phyloP scores from a whole-genome alignment of 1,140 invertebrate genomes.

The Tetragonula clypearis region DNA sequence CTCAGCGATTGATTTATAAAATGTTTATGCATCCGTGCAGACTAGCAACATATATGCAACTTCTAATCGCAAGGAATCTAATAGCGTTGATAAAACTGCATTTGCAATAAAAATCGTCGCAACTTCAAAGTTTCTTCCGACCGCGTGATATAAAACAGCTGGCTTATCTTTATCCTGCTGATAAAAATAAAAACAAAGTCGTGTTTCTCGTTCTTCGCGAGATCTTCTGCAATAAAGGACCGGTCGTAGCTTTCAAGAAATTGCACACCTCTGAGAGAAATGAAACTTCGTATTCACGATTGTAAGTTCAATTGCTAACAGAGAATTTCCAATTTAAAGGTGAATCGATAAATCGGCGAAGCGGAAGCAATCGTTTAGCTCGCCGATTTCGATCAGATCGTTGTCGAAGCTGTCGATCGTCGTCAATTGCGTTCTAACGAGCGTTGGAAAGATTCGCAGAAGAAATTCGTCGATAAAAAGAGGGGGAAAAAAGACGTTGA shows the following conservation, averaged over 20 bases:
- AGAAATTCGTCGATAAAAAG: no score
- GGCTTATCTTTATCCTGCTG: background rate
- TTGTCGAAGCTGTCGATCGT: background rate
- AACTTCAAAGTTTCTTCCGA: background rate
- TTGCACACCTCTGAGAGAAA: no score
- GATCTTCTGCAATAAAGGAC: background rate
- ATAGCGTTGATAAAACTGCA: background rate
- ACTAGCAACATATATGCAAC: no score
- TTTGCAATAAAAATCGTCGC: background rate
- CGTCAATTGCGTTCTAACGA: background rate
- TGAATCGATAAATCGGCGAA: conserved; percentile 33
- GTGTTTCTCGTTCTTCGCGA: background rate
- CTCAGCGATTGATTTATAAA: background rate
- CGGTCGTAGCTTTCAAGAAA: background rate
- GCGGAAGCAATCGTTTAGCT: conserved; percentile 16
- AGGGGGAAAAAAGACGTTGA: background rate
- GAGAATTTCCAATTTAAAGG: background rate
- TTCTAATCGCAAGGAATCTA: background rate
- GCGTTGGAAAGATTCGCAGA: background rate
- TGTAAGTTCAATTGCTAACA: conserved; percentile 28
- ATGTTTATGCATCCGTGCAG: no score
- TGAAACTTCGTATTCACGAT: background rate
- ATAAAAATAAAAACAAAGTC: background rate
- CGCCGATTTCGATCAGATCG: background rate
- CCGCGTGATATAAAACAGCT: no score